Evolutionary conservation across 2,797 vertebrate genomes (phyloP), one percentile per base, ranked within the genome.

Genomic region (Champsocephalus esox): DNA sequence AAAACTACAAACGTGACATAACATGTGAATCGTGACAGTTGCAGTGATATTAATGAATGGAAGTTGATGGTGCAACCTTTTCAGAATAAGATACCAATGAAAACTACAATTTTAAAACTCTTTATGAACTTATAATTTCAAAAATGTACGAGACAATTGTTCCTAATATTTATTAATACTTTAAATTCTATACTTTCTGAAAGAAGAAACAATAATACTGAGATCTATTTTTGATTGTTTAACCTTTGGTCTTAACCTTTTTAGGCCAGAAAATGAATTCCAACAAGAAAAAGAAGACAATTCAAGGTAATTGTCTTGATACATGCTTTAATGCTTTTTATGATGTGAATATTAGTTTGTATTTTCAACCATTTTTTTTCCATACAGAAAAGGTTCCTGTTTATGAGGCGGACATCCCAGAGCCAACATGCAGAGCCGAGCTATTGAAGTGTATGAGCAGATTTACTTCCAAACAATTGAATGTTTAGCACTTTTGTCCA

Each of bases 361-460:
- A 3, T 28, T 69, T 12, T 54, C 34, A 67, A 1, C 2, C 3
- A 13, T 1, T 66, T 70, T 71, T 1, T 73, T 8, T 50, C 7
- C 6, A 77, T 77, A 4, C 75, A 93, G 92, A 86, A 46, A 78
- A 73, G 2, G 49, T 61, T 19, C 12, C 66, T 0, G 8, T 67
- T 28, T 93, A 93, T 72, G 77, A 80, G 11, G 73, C 88, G 0
- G 66, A 79, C 54, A 64, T 90, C 28, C 89, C 81, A 11, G 91
- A 92, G 64, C 90, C 92, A 12, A 85, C 75, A 9, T 66, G 66
- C 73, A 81, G 90, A 83, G 79, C 75, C 6, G 92, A 91, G 34
- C 90, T 92, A 16, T 49, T 88, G 16, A 83, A 89, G 44, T 59
- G 90, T 93, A 91, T 0, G 73, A 49, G 38, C 9, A 62, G 4